Conservation (phyloP, 2,797 vertebrate species). For the Triplophysa bombifrons region DNA sequence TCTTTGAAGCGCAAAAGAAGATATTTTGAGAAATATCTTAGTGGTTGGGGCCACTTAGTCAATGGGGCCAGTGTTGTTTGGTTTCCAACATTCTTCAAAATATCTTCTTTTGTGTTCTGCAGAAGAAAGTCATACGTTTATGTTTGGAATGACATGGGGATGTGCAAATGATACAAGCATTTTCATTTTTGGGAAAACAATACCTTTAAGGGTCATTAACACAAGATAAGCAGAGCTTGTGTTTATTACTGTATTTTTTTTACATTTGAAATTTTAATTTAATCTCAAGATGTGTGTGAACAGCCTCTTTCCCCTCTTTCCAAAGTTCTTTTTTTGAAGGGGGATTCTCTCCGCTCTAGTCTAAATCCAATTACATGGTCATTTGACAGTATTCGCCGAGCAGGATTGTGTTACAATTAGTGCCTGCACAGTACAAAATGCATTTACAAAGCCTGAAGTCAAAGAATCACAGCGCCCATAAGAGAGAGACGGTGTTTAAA, state of each 20-base stretch:
- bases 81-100: not conserved
- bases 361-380: constrained; percentile 20
- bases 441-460: constrained; percentile 21
- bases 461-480: not conserved
- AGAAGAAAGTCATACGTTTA: no score
- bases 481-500: not conserved
- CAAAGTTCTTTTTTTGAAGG: not conserved
- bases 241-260: not conserved
- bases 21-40: no score
- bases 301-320: not conserved
- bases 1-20: no score
- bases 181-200: no score
- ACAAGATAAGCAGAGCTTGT: not conserved
- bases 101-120: not conserved
- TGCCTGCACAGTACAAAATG: constrained; percentile 10
- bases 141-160: no score
- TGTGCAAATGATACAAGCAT: no score
- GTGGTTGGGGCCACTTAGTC: no score
- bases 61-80: not conserved
- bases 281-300: not conserved
- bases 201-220: not conserved
- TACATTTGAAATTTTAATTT: no score
- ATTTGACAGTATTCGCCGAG: constrained; percentile 21
- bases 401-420: constrained; percentile 18
- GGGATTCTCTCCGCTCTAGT: not conserved